Percentiles rank a stretch among this genome's conserved stretches.
phyloP scores from a whole-genome alignment of 2,888 invertebrate species.

The Sthenelais limicola region DNA sequence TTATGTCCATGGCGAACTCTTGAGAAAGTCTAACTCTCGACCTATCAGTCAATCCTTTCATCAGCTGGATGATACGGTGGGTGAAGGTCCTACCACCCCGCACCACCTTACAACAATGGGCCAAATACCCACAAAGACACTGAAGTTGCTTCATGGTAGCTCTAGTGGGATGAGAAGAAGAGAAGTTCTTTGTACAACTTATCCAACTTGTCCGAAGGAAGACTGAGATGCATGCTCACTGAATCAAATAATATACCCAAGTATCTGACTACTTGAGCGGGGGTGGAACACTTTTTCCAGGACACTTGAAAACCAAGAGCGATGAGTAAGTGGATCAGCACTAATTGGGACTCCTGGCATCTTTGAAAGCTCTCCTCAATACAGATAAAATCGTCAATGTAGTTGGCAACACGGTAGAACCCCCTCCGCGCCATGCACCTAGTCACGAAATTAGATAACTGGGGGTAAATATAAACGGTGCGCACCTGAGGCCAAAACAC shows the following conservation, averaged over 20 bases:
- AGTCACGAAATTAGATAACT: background rate
- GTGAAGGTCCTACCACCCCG: background rate
- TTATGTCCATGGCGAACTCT: background rate
- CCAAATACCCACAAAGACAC: background rate
- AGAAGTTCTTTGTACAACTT: background rate
- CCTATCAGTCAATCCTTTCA: background rate
- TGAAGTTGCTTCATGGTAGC: background rate
- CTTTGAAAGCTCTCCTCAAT: background rate
- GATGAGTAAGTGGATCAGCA: background rate
- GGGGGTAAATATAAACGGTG: conserved; percentile 3
- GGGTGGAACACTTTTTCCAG: background rate
- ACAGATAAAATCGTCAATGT: conserved; percentile 1
- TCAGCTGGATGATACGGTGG: background rate
- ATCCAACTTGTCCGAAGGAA: background rate
- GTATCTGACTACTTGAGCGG: background rate
- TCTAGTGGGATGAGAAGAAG: background rate
- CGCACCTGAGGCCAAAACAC: conserved; percentile 5
- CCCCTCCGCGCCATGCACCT: background rate
- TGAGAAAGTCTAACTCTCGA: background rate
- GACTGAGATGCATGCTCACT: background rate
- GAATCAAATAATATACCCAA: background rate
- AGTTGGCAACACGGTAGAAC: background rate
- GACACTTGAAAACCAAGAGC: background rate
- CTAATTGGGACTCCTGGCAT: background rate
- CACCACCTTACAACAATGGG: background rate